phyloP scores from a whole-genome alignment of 2,888 invertebrate species.

The Cantharis rustica region DNA sequence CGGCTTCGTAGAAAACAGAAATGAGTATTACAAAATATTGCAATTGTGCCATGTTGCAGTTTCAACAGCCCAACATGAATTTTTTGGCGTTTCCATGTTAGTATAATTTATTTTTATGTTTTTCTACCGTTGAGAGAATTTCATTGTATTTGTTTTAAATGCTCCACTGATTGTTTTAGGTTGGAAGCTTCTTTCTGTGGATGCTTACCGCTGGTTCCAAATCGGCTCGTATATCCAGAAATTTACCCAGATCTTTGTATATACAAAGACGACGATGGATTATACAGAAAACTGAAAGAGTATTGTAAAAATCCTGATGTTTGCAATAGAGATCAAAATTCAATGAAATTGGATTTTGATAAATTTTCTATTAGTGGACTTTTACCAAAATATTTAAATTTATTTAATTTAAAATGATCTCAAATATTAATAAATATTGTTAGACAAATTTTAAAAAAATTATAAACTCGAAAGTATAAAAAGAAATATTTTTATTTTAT shows the following conservation, averaged over 20 bases:
- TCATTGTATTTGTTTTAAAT: too few relatives aligned
- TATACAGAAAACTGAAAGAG: constrained; percentile 61
- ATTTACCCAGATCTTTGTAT: constrained; percentile 67
- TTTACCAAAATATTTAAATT: constrained; percentile 39
- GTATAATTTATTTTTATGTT: constrained; percentile 36
- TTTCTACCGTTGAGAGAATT: too few relatives aligned
- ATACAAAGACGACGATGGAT: constrained; percentile 63
- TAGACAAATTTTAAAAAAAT: too few relatives aligned
- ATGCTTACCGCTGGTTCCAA: constrained; percentile 74
- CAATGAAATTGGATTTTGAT: constrained; percentile 54
- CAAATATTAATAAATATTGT: too few relatives aligned
- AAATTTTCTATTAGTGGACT: constrained; percentile 50
- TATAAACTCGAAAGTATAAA: too few relatives aligned
- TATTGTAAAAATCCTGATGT: constrained; percentile 59
- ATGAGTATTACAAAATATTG: constrained; percentile 64
- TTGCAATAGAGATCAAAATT: constrained; percentile 48
- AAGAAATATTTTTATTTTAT: too few relatives aligned
- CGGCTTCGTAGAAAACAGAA: constrained; percentile 62
- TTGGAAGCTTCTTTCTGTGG: constrained; percentile 71
- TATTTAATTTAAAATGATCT: constrained; percentile 1
- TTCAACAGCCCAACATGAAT: constrained; percentile 76
- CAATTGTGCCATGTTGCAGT: constrained; percentile 66
- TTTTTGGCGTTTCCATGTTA: constrained; percentile 77
- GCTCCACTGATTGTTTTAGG: constrained; percentile 53
- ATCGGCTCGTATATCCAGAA: constrained; percentile 73